These are phyloP conservation scores for Chionomys nivalis DNA, from an alignment of 2,113 vertebrate species.

Conservation along the genomic window DNA sequence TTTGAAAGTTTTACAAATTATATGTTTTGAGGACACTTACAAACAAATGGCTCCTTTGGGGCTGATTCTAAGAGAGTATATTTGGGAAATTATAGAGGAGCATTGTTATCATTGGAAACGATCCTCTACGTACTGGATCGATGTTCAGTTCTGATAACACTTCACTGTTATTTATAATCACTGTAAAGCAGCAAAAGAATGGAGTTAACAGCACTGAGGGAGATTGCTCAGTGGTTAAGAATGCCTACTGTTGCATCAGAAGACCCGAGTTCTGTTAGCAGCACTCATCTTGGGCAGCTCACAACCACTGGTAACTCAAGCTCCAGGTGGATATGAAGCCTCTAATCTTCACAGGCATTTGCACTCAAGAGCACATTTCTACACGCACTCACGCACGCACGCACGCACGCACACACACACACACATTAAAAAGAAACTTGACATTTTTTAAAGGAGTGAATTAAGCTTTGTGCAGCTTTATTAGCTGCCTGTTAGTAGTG, in stretches of 20 bases:
- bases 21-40: background rate
- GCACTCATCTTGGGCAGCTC: too few relatives aligned
- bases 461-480: background rate
- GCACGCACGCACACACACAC: background rate
- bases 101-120: background rate
- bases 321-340: background rate
- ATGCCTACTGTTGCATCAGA: background rate
- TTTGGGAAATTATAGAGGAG: slow-evolving; percentile 44
- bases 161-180: background rate
- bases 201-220: background rate
- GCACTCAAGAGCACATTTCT: too few relatives aligned
- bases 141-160: slow-evolving; percentile 40
- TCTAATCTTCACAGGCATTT: background rate
- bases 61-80: background rate
- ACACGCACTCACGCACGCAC: background rate
- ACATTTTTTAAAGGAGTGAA: background rate
- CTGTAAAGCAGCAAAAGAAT: background rate
- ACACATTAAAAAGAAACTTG: background rate
- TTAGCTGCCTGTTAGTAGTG: background rate
- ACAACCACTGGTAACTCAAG: background rate
- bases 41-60: background rate
- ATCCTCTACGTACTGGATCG: background rate
- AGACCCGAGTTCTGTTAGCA: too few relatives aligned
- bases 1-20: background rate
- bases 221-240: too few relatives aligned